Base-by-base conservation (phyloP, 2,113 vertebrate genomes). In the Chauna torquata region DNA sequence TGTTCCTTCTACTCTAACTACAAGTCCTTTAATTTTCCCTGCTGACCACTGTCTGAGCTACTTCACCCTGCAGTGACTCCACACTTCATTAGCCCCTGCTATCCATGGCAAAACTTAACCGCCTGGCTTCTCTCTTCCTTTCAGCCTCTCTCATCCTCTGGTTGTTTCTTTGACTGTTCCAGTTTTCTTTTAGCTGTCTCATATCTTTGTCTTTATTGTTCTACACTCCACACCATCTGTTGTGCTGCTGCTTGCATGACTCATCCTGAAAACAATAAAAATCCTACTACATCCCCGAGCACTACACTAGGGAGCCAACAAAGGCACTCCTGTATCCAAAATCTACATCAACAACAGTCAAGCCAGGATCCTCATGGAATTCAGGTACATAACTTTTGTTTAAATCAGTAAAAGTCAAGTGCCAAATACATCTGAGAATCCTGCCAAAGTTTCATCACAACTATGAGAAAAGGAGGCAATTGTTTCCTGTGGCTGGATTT, bases 221-320 rank as follows among this genome's bases (percentile, higher is more conserved):
- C 86, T 68, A 70, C 93, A 88, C 78, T 78, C 59, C 2, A 6
- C 65, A 75, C 72, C 95, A 96, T 96, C 87, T 95, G 89, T 65
- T 91, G 66, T 96, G 69, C 75, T 96, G 76, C 92, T 95, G 88
- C 74, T 78, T 96, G 81, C n/a, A 95, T 96, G 92, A 96, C 65
- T 96, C 92, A 96, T 83, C 62, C 66, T 88, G 74, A 90, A 84
- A 94, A 94, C 91, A 92, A 83, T 86, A 92, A 88, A 96, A 96
- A 93, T 90, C 87, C 93, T 92, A 27, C 91, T 93, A 75, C 57
- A 95, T 93, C 92, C 50, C 30, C 75, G 44, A 5, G 24, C 55
- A 3, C 64, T 96, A 54, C 76, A 52, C 61, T 17, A 13, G 88
- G 59, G 93, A 91, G 52, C 59, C 83, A 85, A 30, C 0, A 1